Percentiles rank a stretch among this genome's conserved stretches.
Conservation (phyloP, 2,797 vertebrate genomes). For the Chelmon rostratus region DNA sequence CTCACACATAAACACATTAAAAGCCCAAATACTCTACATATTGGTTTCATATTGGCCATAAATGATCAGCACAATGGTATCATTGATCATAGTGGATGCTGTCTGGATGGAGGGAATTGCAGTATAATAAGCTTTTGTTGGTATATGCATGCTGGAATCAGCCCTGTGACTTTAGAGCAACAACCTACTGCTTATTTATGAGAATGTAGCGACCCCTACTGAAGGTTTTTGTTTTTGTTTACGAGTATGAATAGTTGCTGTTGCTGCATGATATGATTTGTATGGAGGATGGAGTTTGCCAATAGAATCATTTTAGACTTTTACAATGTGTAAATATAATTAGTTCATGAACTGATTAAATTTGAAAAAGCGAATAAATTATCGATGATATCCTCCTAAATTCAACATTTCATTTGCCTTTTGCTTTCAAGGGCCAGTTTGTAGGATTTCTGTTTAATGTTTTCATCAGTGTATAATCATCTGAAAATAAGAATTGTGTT, state of each 20-base stretch:
- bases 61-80: not conserved
- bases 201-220: not conserved
- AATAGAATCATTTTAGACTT: not conserved
- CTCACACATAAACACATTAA: not conserved
- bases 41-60: not conserved
- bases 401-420: no score
- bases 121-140: conserved; percentile 38
- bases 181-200: conserved; percentile 9
- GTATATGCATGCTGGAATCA: conserved; percentile 17
- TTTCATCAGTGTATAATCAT: no score
- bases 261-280: not conserved
- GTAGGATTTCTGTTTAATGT: no score
- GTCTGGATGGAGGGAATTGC: conserved; percentile 21
- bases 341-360: not conserved
- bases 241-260: not conserved
- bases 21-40: not conserved
- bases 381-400: no score
- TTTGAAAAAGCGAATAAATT: not conserved
- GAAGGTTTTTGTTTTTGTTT: not conserved
- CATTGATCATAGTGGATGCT: not conserved
- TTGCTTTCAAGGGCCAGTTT: no score
- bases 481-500: no score
- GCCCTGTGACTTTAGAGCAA: conserved; percentile 5
- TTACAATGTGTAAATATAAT: not conserved
- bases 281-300: conserved; percentile 3